Base-by-base conservation (phyloP, 2,888 invertebrate genomes). In the Aphelenchoides bicaudatus region DNA sequence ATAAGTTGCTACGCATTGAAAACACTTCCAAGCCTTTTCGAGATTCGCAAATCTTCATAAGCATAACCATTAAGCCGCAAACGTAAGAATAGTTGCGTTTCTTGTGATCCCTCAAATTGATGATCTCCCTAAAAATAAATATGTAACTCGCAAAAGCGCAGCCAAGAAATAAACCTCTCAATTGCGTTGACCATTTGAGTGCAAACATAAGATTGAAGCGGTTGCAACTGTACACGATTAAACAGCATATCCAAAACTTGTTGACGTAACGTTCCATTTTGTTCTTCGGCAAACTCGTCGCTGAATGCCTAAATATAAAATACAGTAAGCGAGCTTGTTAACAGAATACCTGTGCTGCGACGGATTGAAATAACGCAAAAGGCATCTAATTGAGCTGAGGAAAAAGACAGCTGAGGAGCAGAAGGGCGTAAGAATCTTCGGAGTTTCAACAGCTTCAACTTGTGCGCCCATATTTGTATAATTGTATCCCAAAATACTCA, bases 281-380 rank as follows among this genome's bases (percentile, higher is more conserved):
- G 68, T 31, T 75, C 74, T 37, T 73, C 70, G 2, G 70, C 68
- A 27, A 75, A 62, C 49, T 73, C 75, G 25, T 71, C 73, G 34
- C 72, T 69, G 56, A 78, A 78, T 1, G 74, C 76, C 59, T 69
- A 21, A 31, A 53, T 27, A 39, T 3, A 59, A 13, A 28, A 3
- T n/a, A 6, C 2, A 23, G 5, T 62, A n/a, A 57, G 19, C 6
- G 8, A 13, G 25, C 13, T 37, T 2, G n/a, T 2, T 28, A 6
- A 8, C 13, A 2, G 29, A 19, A 84, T 83, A 91, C 92, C 59
- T 76, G 76, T 78, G 88, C 86, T 21, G 90, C 88, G 88, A 96
- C 90, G 77, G 96, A 93, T 63, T 88, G 87, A 19, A 96, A 85
- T 4, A 96, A 84, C 1, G 66, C 65, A 52, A 73, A 79, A n/a